Percentiles rank a stretch among this genome's conserved stretches.
Conservation (phyloP, 1,140 invertebrate species). For the Drosophila nasuta region DNA sequence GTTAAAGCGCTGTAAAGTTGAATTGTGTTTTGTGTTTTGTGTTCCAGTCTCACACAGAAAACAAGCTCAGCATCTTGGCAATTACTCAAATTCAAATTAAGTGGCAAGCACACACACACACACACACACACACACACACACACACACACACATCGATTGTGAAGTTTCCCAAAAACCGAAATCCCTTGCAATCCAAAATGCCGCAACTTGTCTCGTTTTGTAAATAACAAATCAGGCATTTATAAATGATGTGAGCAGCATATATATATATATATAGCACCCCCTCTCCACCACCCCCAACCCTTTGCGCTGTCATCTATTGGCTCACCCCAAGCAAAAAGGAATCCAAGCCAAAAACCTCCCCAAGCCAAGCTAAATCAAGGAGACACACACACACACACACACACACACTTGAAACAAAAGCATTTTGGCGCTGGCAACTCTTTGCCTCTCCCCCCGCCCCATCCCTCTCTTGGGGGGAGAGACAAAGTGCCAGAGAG, state of each 20-base stretch:
- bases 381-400: conserved; percentile 37
- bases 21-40: no score
- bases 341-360: conserved; percentile 1
- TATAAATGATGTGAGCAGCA: conserved; percentile 85
- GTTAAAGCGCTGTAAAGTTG: background rate
- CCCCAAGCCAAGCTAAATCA: conserved; percentile 38
- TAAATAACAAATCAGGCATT: conserved; percentile 85
- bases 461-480: background rate
- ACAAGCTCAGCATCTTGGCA: conserved; percentile 58
- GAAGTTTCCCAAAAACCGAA: conserved; percentile 29
- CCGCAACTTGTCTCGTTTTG: conserved; percentile 82
- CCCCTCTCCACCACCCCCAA: background rate
- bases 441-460: conserved; percentile 32
- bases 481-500: conserved; percentile 21
- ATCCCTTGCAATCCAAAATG: conserved; percentile 65
- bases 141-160: conserved; percentile 21
- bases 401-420: conserved; percentile 71
- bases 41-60: no score
- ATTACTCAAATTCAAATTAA: conserved; percentile 83
- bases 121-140: conserved; percentile 32
- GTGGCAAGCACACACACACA: conserved; percentile 60
- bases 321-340: conserved; percentile 14
- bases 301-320: background rate
- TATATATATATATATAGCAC: conserved; percentile 18
- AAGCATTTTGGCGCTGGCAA: conserved; percentile 59